These are phyloP conservation scores for Epicampocera succincta DNA, from an alignment of 2,888 invertebrate genomes.

Conservation along the genomic window DNA sequence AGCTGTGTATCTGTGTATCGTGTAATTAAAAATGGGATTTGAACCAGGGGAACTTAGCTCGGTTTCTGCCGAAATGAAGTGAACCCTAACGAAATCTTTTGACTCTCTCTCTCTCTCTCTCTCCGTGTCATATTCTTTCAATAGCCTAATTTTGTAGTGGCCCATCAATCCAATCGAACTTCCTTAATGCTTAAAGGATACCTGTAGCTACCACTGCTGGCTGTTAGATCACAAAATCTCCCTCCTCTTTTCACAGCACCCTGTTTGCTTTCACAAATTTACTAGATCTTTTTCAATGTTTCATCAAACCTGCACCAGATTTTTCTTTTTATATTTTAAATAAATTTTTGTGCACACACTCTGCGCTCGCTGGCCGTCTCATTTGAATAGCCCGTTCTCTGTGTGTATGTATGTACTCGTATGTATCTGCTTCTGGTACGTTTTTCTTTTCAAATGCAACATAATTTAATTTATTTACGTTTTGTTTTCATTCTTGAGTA, in stretches of 20 bases:
- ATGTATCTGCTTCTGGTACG: not conserved
- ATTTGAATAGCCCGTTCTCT: conserved; percentile 34
- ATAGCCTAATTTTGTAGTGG: no score
- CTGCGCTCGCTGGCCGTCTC: conserved; percentile 51
- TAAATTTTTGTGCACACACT: conserved; percentile 47
- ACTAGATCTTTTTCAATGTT: conserved; percentile 42
- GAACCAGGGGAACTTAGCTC: no score
- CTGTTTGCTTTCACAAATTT: conserved; percentile 8
- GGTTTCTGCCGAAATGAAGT: no score
- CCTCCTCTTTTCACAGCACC: not conserved
- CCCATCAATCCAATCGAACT: no score
- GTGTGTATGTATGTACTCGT: not conserved
- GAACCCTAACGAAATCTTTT: no score
- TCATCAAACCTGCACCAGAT: conserved; percentile 54
- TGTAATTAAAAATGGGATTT: no score
- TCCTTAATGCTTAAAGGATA: no score
- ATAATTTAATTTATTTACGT: conserved; percentile 45
- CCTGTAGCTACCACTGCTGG: no score
- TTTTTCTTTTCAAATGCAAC: conserved; percentile 60
- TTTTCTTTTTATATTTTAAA: conserved; percentile 18
- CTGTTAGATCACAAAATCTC: no score
- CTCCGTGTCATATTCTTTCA: no score
- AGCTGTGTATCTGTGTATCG: no score
- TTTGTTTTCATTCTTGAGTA: not conserved
- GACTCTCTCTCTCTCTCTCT: no score